Evolutionary conservation across 2,888 invertebrate species (phyloP), one percentile per base, ranked within the genome.

Genomic region (Rhingia campestris): DNA sequence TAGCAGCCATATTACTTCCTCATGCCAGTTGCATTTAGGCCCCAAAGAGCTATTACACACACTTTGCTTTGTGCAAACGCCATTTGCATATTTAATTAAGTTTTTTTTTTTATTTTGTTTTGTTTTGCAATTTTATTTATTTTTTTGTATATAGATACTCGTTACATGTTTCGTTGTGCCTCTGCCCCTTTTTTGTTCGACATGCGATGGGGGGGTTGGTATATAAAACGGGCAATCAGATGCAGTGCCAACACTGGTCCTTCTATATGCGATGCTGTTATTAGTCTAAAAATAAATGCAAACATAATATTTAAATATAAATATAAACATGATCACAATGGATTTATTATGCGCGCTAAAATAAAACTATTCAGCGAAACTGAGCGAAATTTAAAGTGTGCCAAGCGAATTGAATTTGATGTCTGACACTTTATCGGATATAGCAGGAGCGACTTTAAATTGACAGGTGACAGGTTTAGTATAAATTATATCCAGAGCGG

Each of bases 21-120:
- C 84, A 84, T 84, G 80, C 80, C 75, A 70, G 74, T 74, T 84
- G 84, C 84, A 84, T 80, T 84, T 80, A 84, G 84, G 69, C 80
- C 49, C 70, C 84, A 61, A 80, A 66, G 75, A 84, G 84, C 84
- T 84, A 80, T 84, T 84, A 84, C 84, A 80, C 84, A 75, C 84
- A 75, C 80, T 80, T 80, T 80, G 84, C 84, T 84, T 80, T 80
- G 80, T 84, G 84, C 80, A 79, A 84, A 84, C 84, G 80, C 75
- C 56, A 84, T 84, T 84, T 84, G 84, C 84, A 84, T 84, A 80
- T 84, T 80, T 84, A 84, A 84, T 84, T 84, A 80, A 43, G 47
- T 41, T 69, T 74, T 67, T 61, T 47, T 35, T 70, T 69, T 61
- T 22, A 22, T 22, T 22, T 22, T 22, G 22, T 22, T 22, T 22